phyloP scores from a whole-genome alignment of 2,113 vertebrate species.

The Balaenoptera acutorostrata region DNA sequence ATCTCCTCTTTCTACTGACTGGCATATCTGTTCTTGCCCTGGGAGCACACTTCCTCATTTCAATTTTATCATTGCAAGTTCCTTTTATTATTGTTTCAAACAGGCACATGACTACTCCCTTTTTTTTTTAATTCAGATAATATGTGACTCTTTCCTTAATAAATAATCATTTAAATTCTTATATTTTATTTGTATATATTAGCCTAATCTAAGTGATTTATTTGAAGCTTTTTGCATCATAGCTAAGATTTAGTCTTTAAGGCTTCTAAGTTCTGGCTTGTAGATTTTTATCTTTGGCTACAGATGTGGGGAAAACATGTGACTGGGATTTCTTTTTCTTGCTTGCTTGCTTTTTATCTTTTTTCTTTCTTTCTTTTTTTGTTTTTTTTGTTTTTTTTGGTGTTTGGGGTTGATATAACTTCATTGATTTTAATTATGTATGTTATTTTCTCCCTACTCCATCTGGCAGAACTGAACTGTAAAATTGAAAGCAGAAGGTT shows the following conservation, averaged over 20 bases:
- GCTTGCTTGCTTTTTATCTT: not conserved
- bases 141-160: not conserved
- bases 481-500: conserved; percentile 71
- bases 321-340: not conserved
- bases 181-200: not conserved
- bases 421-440: conserved; percentile 65
- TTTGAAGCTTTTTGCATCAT: not conserved
- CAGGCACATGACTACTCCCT: not conserved
- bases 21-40: not conserved
- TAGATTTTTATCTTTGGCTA: not conserved
- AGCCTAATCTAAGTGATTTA: not conserved
- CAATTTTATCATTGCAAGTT: not conserved
- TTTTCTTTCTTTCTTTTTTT: not conserved
- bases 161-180: not conserved
- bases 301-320: not conserved
- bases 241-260: not conserved
- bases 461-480: conserved; percentile 66
- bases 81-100: not conserved
- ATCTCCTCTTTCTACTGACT: not conserved
- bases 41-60: not conserved
- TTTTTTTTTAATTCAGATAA: not conserved
- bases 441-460: conserved; percentile 62
- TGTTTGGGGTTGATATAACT: conserved; percentile 41
- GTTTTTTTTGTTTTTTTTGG: not conserved
- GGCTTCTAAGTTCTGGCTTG: not conserved